Base-by-base conservation (phyloP, 2,113 vertebrate species). In the Oreochromis aureus region DNA sequence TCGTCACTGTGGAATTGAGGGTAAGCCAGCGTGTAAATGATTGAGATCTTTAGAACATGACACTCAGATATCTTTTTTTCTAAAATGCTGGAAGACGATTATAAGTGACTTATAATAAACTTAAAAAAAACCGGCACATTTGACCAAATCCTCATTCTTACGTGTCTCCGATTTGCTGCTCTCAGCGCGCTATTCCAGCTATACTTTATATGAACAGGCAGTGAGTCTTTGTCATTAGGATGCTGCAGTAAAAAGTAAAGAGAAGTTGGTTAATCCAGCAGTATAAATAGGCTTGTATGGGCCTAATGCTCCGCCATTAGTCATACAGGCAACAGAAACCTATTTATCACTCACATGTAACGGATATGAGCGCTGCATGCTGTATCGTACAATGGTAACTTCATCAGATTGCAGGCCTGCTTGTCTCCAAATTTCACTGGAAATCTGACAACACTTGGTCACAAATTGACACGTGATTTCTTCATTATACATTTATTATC, bases 301-400 rank as follows among this genome's bases (percentile, higher is more conserved):
- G 80, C 85, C 54, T 91, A 87, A 92, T 90, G 82, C 55, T 56
- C 44, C 53, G 30, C 78, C 58, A 87, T 91, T 73, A 91, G 80
- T 92, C 87, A 92, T 13, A 81, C 41, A 19, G 81, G 48, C 69
- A 83, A 24, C 84, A 76, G n/a, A 89, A 48, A 73, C 41, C 78
- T 34, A 87, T 90, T 88, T 82, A 93, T 93, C 94, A 89, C 58
- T 86, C 81, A 46, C 82, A 86, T 89, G 61, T 53, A 90, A 55
- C 80, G 84, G 86, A 87, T 85, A 89, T 83, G 80, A 91, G 76
- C 73, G 44, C 76, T 18, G n/a, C 73, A 78, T 78, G 46, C 76
- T 86, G 58, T 51, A 58, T 46, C 82, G 44, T 34, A 71, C 83
- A 83, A 24, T 44, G 5, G 79, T 12, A 16, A 44, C 58, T 54